These are phyloP conservation scores for Triplophysa tibetana DNA, from an alignment of 2,113 vertebrate species.

Conservation along the genomic window DNA sequence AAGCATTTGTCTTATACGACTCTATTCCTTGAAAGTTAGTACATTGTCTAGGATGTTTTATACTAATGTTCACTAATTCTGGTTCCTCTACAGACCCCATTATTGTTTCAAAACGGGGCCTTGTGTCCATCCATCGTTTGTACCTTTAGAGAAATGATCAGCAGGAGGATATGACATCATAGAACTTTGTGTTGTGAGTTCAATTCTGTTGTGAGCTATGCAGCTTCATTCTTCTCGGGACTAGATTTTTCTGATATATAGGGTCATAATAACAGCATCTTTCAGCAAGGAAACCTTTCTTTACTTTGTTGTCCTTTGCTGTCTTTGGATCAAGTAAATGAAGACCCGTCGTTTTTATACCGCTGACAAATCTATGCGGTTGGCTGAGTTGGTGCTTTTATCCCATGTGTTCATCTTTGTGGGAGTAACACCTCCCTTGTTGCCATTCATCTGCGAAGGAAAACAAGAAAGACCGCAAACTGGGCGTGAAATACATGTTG, in stretches of 20 bases:
- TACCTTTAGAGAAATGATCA: conserved; percentile 23
- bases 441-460: conserved; percentile 83
- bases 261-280: not conserved
- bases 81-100: conserved; percentile 10
- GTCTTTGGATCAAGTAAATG: conserved; percentile 27
- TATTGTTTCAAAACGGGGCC: conserved; percentile 18
- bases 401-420: conserved; percentile 92
- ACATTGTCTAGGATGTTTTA: not conserved
- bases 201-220: not conserved
- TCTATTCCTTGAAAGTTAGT: not conserved
- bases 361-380: conserved; percentile 86
- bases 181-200: conserved; percentile 16
- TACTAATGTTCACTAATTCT: not conserved
- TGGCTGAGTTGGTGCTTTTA: conserved; percentile 87
- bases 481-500: not conserved
- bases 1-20: not conserved
- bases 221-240: not conserved
- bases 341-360: conserved; percentile 72
- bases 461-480: conserved; percentile 8
- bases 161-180: conserved; percentile 30
- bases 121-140: conserved; percentile 44
- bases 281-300: conserved; percentile 15
- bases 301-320: conserved; percentile 31
- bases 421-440: conserved; percentile 80
- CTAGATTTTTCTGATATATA: not conserved